Base-by-base conservation (phyloP, 2,888 invertebrate genomes). In the Mimas tiliae region DNA sequence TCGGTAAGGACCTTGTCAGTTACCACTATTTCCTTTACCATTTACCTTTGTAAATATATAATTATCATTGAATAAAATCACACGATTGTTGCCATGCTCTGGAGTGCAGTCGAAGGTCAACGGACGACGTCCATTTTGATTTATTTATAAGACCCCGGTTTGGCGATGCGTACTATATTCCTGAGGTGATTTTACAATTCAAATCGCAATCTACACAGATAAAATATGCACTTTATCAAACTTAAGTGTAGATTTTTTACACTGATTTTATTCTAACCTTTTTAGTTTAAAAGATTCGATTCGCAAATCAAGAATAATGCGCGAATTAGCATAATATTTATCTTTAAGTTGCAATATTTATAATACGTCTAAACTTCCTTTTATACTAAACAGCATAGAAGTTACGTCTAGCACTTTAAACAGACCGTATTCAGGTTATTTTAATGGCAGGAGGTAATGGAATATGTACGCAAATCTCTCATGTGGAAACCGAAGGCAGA, bases 91-190 rank as follows among this genome's bases (percentile, higher is more conserved):
- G 66, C 68, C 70, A 67, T 67, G 66, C 66, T 65, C 63, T 27
- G 64, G 42, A 67, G 67, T 77, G 72, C 77, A 76, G 72, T 58
- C 67, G 68, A 70, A 73, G 79, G 72, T 79, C 78, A 74, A 73
- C 69, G 79, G 34, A 58, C 79, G 62, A 62, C 66, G 62, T 52
- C 62, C 69, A 70, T 69, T 72, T 72, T 76, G 62, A 65, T 66
- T 47, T 63, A 53, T 71, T 64, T 62, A 48, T 62, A 58, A 50
- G 64, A 68, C 69, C 58, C 67, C 65, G 63, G 33, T 55, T 34
- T 55, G 42, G 48, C 48, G 65, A 47, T 52, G 52, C 48, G 16
- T 55, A 63, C 52, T 62, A 42, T 58, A 38, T 16, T 38, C 16
- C 34, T n/a, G 16, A 38, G 19, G 12, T 52, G 27, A 50, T 52